A percentile compares a stretch with the other conserved stretches of the same genome.
These are phyloP conservation scores for Oceanites oceanicus DNA, from an alignment of 2,113 vertebrate species.

Conservation along the genomic window DNA sequence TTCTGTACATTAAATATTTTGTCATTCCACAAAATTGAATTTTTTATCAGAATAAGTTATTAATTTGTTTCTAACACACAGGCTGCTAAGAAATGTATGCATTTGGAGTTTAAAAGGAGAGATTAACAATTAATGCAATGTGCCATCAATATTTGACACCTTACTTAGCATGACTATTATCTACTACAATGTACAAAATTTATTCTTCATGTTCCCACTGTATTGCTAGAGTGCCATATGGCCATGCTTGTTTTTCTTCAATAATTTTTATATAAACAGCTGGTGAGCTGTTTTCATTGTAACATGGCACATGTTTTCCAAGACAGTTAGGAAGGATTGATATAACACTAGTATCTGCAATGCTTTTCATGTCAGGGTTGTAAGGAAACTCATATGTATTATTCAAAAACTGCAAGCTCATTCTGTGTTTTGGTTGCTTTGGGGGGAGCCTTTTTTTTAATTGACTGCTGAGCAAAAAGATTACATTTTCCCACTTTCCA, in stretches of 20 bases:
- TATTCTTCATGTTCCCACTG: conserved; percentile 70
- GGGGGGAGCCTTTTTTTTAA: not conserved
- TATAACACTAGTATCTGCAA: conserved; percentile 58
- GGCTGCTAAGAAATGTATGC: conserved; percentile 65
- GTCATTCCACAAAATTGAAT: conserved; percentile 54
- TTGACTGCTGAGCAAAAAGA: not conserved
- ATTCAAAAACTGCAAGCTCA: conserved; percentile 19
- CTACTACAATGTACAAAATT: conserved; percentile 73
- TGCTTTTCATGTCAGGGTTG: conserved; percentile 61
- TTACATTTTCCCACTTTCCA: not conserved
- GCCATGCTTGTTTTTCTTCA: conserved; percentile 79
- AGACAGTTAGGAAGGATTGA: conserved; percentile 74
- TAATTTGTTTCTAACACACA: conserved; percentile 61
- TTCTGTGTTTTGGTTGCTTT: not conserved
- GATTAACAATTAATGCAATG: conserved; percentile 78
- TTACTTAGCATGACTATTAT: conserved; percentile 78
- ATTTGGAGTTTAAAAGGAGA: conserved; percentile 74
- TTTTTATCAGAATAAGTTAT: conserved; percentile 58
- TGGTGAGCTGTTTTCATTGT: conserved; percentile 80
- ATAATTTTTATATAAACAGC: conserved; percentile 84
- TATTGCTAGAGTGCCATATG: conserved; percentile 75
- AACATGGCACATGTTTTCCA: conserved; percentile 79
- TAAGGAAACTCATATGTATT: conserved; percentile 48
- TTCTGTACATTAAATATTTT: conserved; percentile 61
- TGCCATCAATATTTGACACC: conserved; percentile 71